A percentile compares a stretch with the other conserved stretches of the same genome.
Evolutionary conservation across 2,888 invertebrate genomes (phyloP).

Genomic region (Deilephila porcellus): DNA sequence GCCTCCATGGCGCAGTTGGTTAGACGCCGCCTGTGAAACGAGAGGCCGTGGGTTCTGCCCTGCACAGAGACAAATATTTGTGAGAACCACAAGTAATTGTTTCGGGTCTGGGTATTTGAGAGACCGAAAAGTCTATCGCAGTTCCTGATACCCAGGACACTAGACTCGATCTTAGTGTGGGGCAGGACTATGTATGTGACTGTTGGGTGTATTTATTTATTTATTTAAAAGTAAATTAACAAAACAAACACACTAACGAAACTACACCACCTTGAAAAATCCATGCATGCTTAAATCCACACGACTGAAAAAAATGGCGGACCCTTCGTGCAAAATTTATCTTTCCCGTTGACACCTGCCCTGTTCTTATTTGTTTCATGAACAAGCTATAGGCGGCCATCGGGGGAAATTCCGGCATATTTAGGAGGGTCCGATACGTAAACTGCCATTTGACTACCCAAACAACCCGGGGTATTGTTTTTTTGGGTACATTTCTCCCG

Average conservation of each 20-base stretch:
- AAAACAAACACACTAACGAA: neutral
- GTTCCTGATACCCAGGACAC: too few species aligned
- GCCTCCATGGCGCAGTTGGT: too few species aligned
- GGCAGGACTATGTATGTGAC: too few species aligned
- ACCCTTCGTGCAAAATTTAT: slow-evolving; percentile 12
- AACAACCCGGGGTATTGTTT: neutral
- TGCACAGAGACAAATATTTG: too few species aligned
- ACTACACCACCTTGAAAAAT: neutral
- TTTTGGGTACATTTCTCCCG: neutral
- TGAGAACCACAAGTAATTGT: too few species aligned
- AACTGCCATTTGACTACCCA: neutral
- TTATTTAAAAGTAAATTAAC: neutral
- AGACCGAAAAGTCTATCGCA: too few species aligned
- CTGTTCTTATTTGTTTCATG: slow-evolving; percentile 5
- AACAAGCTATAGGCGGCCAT: neutral
- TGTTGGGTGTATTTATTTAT: too few species aligned
- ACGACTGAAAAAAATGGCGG: neutral
- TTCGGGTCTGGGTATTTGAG: too few species aligned
- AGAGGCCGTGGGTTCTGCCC: too few species aligned
- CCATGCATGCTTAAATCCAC: neutral
- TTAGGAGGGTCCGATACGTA: neutral
- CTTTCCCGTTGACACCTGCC: slow-evolving; percentile 1
- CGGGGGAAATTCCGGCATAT: neutral
- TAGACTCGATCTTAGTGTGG: too few species aligned
- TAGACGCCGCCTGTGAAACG: too few species aligned